Conservation (phyloP, 2,113 vertebrate species). For the Salvator merianae region DNA sequence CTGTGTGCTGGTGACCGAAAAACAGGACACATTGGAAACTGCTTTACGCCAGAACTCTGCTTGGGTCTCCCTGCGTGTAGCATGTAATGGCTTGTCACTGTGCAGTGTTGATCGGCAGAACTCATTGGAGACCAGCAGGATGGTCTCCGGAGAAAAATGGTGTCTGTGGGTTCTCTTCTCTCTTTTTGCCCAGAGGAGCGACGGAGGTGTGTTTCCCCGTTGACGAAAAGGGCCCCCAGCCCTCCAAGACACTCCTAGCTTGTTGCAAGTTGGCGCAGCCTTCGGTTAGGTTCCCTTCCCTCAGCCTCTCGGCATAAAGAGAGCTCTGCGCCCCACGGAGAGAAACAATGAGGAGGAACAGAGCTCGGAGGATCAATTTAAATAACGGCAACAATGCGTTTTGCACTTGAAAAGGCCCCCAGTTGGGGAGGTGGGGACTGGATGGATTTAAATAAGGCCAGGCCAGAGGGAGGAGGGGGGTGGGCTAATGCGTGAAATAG, state of each 20-base stretch:
- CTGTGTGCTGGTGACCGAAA: too few relatives aligned
- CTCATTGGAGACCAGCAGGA: background rate
- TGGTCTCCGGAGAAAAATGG: background rate
- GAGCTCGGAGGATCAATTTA: constrained; percentile 39
- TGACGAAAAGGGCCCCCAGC: background rate
- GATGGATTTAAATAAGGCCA: constrained; percentile 72
- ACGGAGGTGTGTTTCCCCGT: background rate
- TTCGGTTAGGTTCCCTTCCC: background rate
- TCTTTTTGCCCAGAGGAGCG: background rate
- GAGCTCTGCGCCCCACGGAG: constrained; percentile 4
- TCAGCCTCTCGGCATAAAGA: background rate
- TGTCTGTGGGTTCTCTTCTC: background rate
- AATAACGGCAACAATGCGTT: constrained; percentile 38
- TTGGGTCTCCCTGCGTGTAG: too few relatives aligned
- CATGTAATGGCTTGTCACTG: too few relatives aligned
- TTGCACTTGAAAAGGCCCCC: constrained; percentile 71
- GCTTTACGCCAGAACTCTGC: too few relatives aligned
- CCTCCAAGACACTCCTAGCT: too few relatives aligned
- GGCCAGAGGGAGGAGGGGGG: constrained; percentile 57
- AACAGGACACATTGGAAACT: too few relatives aligned
- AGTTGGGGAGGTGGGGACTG: constrained; percentile 51
- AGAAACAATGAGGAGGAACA: constrained; percentile 31
- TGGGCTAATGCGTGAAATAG: constrained; percentile 66
- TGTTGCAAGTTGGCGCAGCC: too few relatives aligned
- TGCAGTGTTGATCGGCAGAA: too few relatives aligned